A percentile compares a stretch with the other conserved stretches of the same genome.
These are phyloP conservation scores for Rhyacophila evoluta DNA, from an alignment of 2,888 invertebrate genomes.

Conservation along the genomic window DNA sequence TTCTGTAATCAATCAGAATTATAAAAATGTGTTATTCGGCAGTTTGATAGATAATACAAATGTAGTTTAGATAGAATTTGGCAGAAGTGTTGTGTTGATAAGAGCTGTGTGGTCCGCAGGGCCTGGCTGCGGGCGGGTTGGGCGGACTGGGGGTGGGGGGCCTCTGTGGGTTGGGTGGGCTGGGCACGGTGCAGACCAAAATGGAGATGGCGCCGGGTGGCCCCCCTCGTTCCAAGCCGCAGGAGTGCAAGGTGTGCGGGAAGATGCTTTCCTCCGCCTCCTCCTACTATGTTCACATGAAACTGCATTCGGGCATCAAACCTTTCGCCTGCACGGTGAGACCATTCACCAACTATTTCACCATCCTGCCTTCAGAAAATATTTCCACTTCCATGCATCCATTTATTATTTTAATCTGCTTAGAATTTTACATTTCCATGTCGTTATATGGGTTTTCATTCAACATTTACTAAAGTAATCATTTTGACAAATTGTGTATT, in stretches of 20 bases:
- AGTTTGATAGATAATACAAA: too few species aligned
- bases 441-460: too few species aligned
- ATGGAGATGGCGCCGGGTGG: constrained; percentile 65
- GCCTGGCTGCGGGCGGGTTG: constrained; percentile 22
- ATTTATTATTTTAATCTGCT: too few species aligned
- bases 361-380: not conserved
- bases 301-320: constrained; percentile 83
- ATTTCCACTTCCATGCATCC: too few species aligned
- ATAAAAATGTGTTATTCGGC: too few species aligned
- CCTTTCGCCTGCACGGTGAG: constrained; percentile 81
- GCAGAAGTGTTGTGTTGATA: not conserved
- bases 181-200: constrained; percentile 69
- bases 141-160: constrained; percentile 34
- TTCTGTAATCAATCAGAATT: too few species aligned
- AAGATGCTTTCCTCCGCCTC: constrained; percentile 82
- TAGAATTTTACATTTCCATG: too few species aligned
- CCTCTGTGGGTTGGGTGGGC: constrained; percentile 56
- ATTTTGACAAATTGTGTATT: too few species aligned
- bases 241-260: constrained; percentile 83
- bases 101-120: constrained; percentile 16
- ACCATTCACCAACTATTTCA: constrained; percentile 49
- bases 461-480: too few species aligned
- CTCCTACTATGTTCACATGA: constrained; percentile 86
- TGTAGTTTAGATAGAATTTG: not conserved
- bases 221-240: constrained; percentile 74